Evolutionary conservation across 2,888 invertebrate species (phyloP).

Genomic region (Caenorhabditis parvicauda): DNA sequence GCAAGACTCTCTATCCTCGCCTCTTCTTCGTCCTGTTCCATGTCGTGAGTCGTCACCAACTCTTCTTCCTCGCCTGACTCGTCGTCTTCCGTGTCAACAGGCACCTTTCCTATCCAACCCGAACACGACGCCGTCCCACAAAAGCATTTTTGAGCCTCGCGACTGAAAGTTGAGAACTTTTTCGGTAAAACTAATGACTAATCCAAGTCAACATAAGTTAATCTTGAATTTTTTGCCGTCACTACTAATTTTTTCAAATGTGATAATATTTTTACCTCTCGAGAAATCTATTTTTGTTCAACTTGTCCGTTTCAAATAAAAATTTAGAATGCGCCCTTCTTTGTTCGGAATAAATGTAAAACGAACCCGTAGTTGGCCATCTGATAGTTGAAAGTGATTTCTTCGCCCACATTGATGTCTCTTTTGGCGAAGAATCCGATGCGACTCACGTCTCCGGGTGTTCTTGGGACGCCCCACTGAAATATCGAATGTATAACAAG

Average conservation of each 20-base stretch:
- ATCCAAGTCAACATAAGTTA: not conserved
- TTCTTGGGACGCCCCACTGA: constrained; percentile 36
- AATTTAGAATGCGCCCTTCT: not conserved
- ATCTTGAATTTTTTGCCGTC: no score
- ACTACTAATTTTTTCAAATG: not conserved
- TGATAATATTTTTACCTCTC: no score
- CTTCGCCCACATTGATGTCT: constrained; percentile 81
- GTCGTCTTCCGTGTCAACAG: constrained; percentile 17
- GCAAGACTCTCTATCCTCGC: constrained; percentile 8
- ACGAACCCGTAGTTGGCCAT: constrained; percentile 89
- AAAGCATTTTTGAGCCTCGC: constrained; percentile 91
- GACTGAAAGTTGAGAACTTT: constrained; percentile 68
- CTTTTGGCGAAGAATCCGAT: constrained; percentile 93
- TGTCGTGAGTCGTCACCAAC: constrained; percentile 9
- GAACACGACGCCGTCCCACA: constrained; percentile 86
- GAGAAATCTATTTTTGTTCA: not conserved
- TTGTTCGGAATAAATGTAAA: not conserved
- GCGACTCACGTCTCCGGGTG: constrained; percentile 30
- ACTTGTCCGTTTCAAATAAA: not conserved
- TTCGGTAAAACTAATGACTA: not conserved
- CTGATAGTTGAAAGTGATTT: constrained; percentile 97
- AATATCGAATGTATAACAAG: no score
- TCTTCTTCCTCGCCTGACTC: constrained; percentile 22
- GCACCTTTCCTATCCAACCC: constrained; percentile 82
- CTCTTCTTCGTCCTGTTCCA: constrained; percentile 11